Conservation (phyloP, 2,888 invertebrate genomes). For the Blastobasis lacticolella region DNA sequence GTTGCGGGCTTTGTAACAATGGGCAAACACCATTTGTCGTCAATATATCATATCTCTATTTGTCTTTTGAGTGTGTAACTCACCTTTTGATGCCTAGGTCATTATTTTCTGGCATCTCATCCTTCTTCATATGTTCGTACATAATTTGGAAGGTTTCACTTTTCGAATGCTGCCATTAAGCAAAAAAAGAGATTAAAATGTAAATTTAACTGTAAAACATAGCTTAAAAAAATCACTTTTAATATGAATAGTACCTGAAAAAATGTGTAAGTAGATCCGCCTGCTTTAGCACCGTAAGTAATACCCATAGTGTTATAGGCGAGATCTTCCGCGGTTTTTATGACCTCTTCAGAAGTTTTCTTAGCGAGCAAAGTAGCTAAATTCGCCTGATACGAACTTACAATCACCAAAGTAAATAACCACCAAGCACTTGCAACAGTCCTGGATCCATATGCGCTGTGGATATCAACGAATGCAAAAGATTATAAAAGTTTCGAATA, state of each 20-base stretch:
- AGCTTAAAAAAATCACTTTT: too few relatives aligned
- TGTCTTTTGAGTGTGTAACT: slow-evolving; percentile 4
- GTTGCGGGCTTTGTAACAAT: too few relatives aligned
- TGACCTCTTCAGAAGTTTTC: slow-evolving; percentile 79
- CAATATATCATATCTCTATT: too few relatives aligned
- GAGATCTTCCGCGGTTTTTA: slow-evolving; percentile 86
- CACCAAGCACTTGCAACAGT: slow-evolving; percentile 91
- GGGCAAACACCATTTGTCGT: too few relatives aligned
- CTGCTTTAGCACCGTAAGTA: slow-evolving; percentile 86
- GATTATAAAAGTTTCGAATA: too few relatives aligned
- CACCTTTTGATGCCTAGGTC: slow-evolving; percentile 76
- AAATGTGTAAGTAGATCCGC: slow-evolving; percentile 91
- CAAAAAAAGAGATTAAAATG: neutral
- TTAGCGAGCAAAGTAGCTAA: slow-evolving; percentile 91
- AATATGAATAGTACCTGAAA: slow-evolving; percentile 80
- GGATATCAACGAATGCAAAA: neutral
- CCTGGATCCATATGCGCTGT: slow-evolving; percentile 88
- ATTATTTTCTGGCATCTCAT: slow-evolving; percentile 72
- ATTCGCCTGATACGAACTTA: slow-evolving; percentile 92
- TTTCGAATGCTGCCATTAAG: slow-evolving; percentile 43
- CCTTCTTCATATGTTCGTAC: slow-evolving; percentile 81
- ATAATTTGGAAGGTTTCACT: slow-evolving; percentile 82
- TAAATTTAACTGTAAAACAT: too few relatives aligned
- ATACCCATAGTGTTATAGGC: slow-evolving; percentile 84
- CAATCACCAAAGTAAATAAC: slow-evolving; percentile 91